Evolutionary conservation across 2,113 vertebrate species (phyloP).

Genomic region (Otocyon megalotis): DNA sequence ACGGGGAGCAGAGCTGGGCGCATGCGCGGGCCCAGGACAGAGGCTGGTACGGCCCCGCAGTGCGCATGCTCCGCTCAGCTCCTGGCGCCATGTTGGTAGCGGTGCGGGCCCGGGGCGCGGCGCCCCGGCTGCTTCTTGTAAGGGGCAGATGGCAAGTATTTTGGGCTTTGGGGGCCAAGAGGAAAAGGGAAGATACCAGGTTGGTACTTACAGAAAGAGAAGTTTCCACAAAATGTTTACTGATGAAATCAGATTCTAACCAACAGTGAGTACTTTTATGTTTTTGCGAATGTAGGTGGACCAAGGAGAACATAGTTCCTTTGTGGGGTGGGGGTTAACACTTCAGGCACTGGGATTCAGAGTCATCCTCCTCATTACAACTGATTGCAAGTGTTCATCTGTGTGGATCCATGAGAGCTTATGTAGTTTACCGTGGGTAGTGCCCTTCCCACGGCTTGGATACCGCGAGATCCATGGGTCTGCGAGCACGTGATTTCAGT

Average conservation of each 20-base stretch:
- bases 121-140: neutral
- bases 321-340: neutral
- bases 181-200: neutral
- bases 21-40: too few relatives aligned
- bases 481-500: neutral
- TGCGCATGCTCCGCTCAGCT: too few relatives aligned
- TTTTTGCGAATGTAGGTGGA: neutral
- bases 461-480: neutral
- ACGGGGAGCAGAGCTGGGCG: too few relatives aligned
- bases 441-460: neutral
- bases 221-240: neutral
- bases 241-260: neutral
- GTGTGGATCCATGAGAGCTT: neutral
- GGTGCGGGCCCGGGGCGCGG: too few relatives aligned
- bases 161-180: neutral
- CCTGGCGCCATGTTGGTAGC: too few relatives aligned
- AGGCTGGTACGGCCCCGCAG: too few relatives aligned
- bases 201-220: neutral
- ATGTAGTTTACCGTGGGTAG: neutral
- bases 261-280: neutral
- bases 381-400: neutral
- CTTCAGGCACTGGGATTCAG: conserved; percentile 1
- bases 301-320: neutral
- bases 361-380: neutral
- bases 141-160: neutral